These are phyloP conservation scores for Mastacembelus armatus DNA, from an alignment of 2,797 vertebrate genomes.

Conservation along the genomic window DNA sequence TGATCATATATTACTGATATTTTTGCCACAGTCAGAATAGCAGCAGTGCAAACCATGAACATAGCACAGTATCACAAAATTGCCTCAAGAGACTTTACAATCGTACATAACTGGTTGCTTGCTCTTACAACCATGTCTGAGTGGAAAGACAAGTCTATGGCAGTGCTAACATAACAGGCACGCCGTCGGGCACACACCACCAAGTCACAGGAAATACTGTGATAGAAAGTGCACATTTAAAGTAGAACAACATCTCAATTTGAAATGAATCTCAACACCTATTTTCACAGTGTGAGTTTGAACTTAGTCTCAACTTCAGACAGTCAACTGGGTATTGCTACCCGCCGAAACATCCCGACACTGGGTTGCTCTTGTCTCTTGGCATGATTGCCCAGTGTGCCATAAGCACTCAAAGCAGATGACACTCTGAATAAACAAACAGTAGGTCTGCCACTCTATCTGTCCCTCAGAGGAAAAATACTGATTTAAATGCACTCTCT, in stretches of 20 bases:
- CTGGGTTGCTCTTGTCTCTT: conserved; percentile 39
- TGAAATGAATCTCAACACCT: conserved; percentile 18
- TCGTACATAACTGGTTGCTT: too few species aligned
- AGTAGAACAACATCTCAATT: conserved; percentile 18
- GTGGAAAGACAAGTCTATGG: too few species aligned
- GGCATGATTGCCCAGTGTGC: conserved; percentile 23
- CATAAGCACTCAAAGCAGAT: conserved; percentile 30
- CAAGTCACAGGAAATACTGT: not conserved
- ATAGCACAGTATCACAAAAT: too few species aligned
- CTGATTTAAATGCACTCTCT: not conserved
- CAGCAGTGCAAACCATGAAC: too few species aligned
- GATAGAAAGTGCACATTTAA: not conserved
- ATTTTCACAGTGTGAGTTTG: conserved; percentile 29
- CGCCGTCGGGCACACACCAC: too few species aligned
- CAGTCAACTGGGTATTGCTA: conserved; percentile 36
- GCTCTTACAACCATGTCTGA: too few species aligned
- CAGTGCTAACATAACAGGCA: too few species aligned
- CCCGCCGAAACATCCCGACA: conserved; percentile 31
- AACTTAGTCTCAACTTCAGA: conserved; percentile 6
- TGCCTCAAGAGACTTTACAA: too few species aligned
- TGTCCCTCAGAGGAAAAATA: not conserved
- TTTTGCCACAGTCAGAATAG: too few species aligned
- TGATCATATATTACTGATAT: too few species aligned
- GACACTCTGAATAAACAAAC: conserved; percentile 46
- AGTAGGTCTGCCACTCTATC: not conserved